Conservation (phyloP, 2,797 vertebrate species). For the Gallirallus australis region DNA sequence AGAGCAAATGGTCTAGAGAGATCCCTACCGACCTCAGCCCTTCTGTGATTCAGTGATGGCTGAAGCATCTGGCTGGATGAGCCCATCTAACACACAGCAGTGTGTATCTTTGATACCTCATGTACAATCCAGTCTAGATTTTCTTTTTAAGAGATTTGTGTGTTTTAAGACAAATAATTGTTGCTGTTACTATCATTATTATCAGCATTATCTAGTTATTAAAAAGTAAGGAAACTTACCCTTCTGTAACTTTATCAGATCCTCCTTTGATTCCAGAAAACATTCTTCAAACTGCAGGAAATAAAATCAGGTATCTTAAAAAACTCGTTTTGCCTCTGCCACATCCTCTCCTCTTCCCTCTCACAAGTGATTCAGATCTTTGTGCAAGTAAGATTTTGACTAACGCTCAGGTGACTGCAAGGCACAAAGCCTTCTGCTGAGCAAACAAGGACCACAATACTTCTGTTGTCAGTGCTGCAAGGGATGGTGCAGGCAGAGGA, state of each 20-base stretch:
- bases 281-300: constrained; percentile 87
- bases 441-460: fast-evolving
- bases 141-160: neutral
- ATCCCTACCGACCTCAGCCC: neutral
- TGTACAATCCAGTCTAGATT: neutral
- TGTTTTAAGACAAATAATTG: neutral
- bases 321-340: neutral
- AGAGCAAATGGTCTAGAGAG: fast-evolving
- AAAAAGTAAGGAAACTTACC: constrained; percentile 61
- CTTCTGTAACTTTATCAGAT: constrained; percentile 80
- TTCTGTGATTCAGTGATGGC: neutral
- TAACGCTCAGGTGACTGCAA: neutral
- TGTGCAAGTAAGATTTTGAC: neutral
- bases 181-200: neutral
- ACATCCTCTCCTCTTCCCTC: neutral
- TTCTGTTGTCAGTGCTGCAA: neutral
- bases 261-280: constrained; percentile 77
- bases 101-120: neutral
- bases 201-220: neutral
- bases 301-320: neutral
- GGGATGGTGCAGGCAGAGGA: neutral
- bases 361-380: neutral
- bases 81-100: neutral
- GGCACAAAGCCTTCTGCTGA: neutral
- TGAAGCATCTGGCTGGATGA: neutral